Percentiles rank a stretch among this genome's conserved stretches.
phyloP scores from a whole-genome alignment of 2,113 vertebrate species.

The Phylloscopus whistleri region DNA sequence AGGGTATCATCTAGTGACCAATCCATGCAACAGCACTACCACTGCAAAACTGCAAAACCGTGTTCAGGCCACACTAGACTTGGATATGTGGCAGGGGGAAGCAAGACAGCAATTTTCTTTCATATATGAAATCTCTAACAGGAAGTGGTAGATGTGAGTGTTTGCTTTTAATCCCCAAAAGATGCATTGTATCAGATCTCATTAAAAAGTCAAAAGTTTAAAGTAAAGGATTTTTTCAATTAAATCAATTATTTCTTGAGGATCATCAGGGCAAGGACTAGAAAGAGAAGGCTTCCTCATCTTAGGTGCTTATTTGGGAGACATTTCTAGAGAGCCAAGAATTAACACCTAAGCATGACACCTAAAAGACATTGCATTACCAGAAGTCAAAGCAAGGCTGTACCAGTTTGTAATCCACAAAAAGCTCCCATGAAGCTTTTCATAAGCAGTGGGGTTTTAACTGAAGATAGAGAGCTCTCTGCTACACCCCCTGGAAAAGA shows the following conservation, averaged over 20 bases:
- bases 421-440: not conserved
- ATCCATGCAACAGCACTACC: not conserved
- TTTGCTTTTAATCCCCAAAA: not conserved
- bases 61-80: not conserved
- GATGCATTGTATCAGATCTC: not conserved
- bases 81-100: not conserved
- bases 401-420: not conserved
- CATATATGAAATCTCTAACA: not conserved
- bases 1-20: slow-evolving; percentile 47
- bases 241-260: not conserved
- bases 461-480: not conserved
- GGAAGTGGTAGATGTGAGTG: not conserved
- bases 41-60: not conserved
- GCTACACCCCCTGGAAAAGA: not conserved
- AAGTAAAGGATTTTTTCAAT: not conserved
- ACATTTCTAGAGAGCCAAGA: not conserved
- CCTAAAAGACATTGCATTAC: not conserved
- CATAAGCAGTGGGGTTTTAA: not conserved
- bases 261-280: not conserved
- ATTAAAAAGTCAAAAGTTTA: not conserved
- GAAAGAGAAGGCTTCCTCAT: not conserved
- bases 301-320: not conserved
- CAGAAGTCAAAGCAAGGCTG: not conserved
- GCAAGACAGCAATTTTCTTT: not conserved
- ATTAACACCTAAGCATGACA: not conserved